phyloP scores from a whole-genome alignment of 2,113 vertebrate species.

The Burhinus oedicnemus region DNA sequence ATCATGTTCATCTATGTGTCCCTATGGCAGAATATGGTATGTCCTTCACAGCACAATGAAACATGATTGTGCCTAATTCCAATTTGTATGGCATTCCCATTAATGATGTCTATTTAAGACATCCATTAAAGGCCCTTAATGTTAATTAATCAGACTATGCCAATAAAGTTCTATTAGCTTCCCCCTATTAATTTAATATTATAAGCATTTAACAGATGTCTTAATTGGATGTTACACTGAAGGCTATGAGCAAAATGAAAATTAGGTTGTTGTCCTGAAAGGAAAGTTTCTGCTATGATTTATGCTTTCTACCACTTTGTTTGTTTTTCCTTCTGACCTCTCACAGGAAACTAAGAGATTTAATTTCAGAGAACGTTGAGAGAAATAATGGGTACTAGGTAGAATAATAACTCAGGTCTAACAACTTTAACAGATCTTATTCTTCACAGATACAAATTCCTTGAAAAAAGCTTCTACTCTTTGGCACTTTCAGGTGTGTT shows the following conservation, averaged over 20 bases:
- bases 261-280: constrained; percentile 56
- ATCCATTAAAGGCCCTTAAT: constrained; percentile 68
- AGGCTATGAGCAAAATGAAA: constrained; percentile 66
- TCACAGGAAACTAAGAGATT: neutral
- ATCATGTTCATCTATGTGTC: neutral
- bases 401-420: neutral
- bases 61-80: constrained; percentile 63
- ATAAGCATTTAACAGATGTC: constrained; percentile 77
- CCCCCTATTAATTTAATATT: constrained; percentile 76
- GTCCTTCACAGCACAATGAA: constrained; percentile 70
- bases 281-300: constrained; percentile 36
- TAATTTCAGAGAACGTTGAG: neutral
- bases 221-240: constrained; percentile 74
- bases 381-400: neutral
- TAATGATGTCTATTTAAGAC: constrained; percentile 73
- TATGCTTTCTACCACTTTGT: constrained; percentile 1
- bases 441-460: neutral
- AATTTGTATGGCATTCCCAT: constrained; percentile 66
- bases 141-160: constrained; percentile 77
- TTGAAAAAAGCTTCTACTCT: neutral
- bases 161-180: constrained; percentile 72
- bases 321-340: constrained; percentile 24
- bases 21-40: neutral
- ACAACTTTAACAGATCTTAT: neutral
- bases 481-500: neutral